These are phyloP conservation scores for Stramonita haemastoma DNA, from an alignment of 2,888 invertebrate species.

Conservation along the genomic window DNA sequence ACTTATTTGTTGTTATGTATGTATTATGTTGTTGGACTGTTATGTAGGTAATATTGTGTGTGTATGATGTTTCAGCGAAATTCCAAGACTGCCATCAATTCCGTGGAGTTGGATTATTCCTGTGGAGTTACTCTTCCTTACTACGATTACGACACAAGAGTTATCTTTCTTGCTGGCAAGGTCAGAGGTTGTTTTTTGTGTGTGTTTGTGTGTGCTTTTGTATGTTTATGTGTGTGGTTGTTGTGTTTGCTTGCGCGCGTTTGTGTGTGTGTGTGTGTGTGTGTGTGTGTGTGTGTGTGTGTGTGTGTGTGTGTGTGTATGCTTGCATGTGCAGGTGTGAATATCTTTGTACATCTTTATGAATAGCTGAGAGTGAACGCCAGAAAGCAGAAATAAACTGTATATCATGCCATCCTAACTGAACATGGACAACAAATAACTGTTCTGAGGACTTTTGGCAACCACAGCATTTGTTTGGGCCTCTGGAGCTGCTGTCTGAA, in stretches of 20 bases:
- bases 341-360: not conserved
- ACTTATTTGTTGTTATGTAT: too few relatives aligned
- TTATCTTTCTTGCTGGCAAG: slow-evolving; percentile 96
- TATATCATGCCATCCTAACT: too few relatives aligned
- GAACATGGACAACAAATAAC: too few relatives aligned
- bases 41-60: too few relatives aligned
- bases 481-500: not conserved
- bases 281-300: not conserved
- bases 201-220: not conserved
- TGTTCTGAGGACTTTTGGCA: too few relatives aligned
- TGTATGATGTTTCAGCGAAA: slow-evolving; percentile 70
- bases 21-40: too few relatives aligned
- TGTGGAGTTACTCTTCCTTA: slow-evolving; percentile 98
- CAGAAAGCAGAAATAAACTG: too few relatives aligned
- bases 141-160: slow-evolving; percentile 96
- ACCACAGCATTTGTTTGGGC: too few relatives aligned
- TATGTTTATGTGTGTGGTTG: not conserved
- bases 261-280: not conserved
- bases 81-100: slow-evolving; percentile 70
- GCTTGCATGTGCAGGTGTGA: not conserved
- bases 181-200: slow-evolving; percentile 70
- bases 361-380: not conserved
- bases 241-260: not conserved
- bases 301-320: not conserved
- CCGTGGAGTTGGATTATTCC: slow-evolving; percentile 80